Base-by-base conservation (phyloP, 2,888 invertebrate species). In the Serrognathus titanus region DNA sequence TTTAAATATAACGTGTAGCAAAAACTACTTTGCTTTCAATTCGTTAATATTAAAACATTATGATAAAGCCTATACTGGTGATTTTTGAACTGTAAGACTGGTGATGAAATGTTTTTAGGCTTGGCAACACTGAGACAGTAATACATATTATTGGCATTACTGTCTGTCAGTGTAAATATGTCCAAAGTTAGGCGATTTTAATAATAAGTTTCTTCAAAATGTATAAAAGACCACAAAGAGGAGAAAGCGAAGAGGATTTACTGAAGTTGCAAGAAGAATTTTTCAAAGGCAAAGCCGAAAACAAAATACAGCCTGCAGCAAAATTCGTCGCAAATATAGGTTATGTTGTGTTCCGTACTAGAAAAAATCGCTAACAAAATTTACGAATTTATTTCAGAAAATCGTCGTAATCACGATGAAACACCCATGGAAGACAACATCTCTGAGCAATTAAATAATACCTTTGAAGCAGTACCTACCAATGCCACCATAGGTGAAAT, bases 211-310 rank as follows among this genome's bases (percentile, higher is more conserved):
- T 31, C 7, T 31, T 31, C 13, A 51, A 47, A 40, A 87, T 87
- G 87, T 80, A 81, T 62, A 79, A 80, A 62, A 79, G 90, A 63
- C 90, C 90, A 0, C 87, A 85, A 69, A 82, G 82, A 2, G 82
- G 82, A 4, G 91, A 91, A 71, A 82, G 81, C 41, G 90, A 92
- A 66, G 86, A 88, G 11, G 90, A 91, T 69, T 80, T 92, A 38
- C 77, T 91, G 13, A 82, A 81, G 55, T 84, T 89, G 83, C 90
- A 92, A 71, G 83, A 86, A 65, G 86, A 88, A 62, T 92, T 87
- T 71, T 72, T 86, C 13, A 78, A 73, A 40, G 80, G 85, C 62
- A 82, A 82, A 51, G 70, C 73, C 8, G 80, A 81, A 58, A 82
- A 83, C 63, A 79, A 81, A 24, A 77, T 84, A 51, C 79, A 82